A percentile compares a stretch with the other conserved stretches of the same genome.
Conservation (phyloP, 1,140 invertebrate genomes). For the Rhyacophila brunnea region DNA sequence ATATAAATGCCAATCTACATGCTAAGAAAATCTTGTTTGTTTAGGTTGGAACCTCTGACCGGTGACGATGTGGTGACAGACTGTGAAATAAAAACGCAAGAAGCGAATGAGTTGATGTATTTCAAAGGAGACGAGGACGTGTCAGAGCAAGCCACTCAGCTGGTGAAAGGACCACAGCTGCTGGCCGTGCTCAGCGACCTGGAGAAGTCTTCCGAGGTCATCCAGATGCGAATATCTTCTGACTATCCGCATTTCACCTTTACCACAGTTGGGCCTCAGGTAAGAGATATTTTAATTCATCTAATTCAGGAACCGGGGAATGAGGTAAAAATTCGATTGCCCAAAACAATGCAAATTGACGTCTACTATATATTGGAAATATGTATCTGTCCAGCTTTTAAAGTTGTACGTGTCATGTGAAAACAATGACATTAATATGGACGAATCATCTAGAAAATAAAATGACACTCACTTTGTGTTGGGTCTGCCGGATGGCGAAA, state of each 20-base stretch:
- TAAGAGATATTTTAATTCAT: too few species aligned
- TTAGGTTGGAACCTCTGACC: slow-evolving; percentile 64
- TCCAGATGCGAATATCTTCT: slow-evolving; percentile 79
- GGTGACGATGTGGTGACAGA: slow-evolving; percentile 85
- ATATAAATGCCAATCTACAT: too few species aligned
- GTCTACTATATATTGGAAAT: too few species aligned
- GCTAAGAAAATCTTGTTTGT: slow-evolving; percentile 35
- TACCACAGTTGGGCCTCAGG: slow-evolving; percentile 75
- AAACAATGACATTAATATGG: too few species aligned
- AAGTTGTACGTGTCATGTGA: too few species aligned
- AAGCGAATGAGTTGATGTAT: slow-evolving; percentile 77
- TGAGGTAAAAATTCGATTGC: too few species aligned
- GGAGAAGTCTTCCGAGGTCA: slow-evolving; percentile 76
- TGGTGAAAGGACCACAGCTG: slow-evolving; percentile 80
- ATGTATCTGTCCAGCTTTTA: too few species aligned
- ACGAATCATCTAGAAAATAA: too few species aligned
- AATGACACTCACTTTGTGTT: too few species aligned
- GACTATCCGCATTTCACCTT: slow-evolving; percentile 79
- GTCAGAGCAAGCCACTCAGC: slow-evolving; percentile 77
- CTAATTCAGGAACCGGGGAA: too few species aligned
- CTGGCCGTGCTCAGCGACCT: slow-evolving; percentile 80
- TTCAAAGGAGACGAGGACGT: slow-evolving; percentile 70
- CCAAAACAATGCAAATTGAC: too few species aligned
- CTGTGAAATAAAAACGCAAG: slow-evolving; percentile 84
- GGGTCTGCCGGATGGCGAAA: too few species aligned